Percentiles rank a stretch among this genome's conserved stretches.
Conservation (phyloP, 2,888 invertebrate species). For the Exocentrus adspersus region DNA sequence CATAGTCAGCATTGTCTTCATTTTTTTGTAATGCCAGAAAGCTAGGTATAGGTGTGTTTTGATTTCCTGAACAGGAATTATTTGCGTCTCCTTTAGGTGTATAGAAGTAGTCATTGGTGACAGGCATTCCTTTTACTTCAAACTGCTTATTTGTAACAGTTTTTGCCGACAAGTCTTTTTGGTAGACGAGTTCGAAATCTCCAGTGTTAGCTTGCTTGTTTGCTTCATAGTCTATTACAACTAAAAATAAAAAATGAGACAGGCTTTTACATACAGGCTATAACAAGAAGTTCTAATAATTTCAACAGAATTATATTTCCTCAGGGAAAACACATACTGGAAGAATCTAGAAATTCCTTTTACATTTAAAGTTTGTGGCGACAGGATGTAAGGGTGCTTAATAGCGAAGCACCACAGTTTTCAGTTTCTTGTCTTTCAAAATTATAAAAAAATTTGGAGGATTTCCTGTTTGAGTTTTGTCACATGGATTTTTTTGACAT, state of each 20-base stretch:
- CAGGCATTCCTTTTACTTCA: conserved; percentile 33
- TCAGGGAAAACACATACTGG: no score
- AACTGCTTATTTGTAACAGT: conserved; percentile 19
- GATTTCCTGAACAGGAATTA: neutral
- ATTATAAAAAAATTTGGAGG: no score
- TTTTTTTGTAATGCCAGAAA: neutral
- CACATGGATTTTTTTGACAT: no score
- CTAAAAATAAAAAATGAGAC: conserved; percentile 55
- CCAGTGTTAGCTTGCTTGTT: conserved; percentile 67
- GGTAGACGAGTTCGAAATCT: conserved; percentile 65
- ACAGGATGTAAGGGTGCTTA: no score
- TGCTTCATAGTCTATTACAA: conserved; percentile 66
- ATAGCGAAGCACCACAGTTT: no score
- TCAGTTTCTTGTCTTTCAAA: no score
- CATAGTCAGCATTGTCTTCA: conserved; percentile 1
- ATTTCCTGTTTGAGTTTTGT: no score
- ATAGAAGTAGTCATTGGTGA: conserved; percentile 42
- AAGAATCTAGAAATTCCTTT: no score
- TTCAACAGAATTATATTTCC: no score
- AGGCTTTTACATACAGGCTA: neutral
- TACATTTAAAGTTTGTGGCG: no score
- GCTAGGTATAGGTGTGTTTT: neutral
- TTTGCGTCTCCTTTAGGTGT: conserved; percentile 22
- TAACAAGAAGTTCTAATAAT: no score
- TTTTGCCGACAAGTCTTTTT: conserved; percentile 40